Percentiles rank a stretch among this genome's conserved stretches.
Conservation (phyloP, 2,113 vertebrate species). For the Podarcis cretensis region DNA sequence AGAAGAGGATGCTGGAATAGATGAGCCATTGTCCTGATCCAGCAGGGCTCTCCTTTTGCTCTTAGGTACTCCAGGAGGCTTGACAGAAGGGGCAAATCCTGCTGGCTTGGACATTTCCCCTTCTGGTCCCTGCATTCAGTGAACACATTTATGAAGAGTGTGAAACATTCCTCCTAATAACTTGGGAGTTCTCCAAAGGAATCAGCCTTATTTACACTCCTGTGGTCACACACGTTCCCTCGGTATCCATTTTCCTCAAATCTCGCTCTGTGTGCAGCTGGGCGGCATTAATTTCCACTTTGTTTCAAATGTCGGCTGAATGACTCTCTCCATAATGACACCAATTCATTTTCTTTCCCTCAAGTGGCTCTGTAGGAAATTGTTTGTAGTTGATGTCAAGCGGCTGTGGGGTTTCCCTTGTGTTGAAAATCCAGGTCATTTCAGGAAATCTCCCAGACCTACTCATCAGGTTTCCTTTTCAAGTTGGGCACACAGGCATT, state of each 20-base stretch:
- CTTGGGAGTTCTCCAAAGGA: neutral
- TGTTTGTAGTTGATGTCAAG: neutral
- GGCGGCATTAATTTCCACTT: slow-evolving; percentile 1
- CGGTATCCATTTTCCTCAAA: no score
- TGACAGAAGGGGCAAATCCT: neutral
- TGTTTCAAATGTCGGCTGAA: neutral
- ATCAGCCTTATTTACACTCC: neutral
- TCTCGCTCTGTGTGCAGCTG: neutral
- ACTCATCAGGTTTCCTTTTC: neutral
- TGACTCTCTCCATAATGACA: neutral
- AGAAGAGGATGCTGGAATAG: no score
- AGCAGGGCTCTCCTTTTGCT: no score
- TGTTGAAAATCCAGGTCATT: slow-evolving; percentile 7
- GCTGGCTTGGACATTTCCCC: neutral
- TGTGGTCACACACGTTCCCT: neutral
- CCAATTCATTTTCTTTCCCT: slow-evolving; percentile 15
- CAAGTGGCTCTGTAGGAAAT: neutral
- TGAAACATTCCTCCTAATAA: neutral
- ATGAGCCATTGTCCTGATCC: no score
- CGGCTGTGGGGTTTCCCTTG: neutral
- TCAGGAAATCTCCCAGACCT: neutral
- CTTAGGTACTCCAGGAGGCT: neutral
- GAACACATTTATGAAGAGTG: neutral
- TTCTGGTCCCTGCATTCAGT: neutral
- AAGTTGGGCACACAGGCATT: neutral